Conservation (phyloP, 2,113 vertebrate species). For the Panthera leo region DNA sequence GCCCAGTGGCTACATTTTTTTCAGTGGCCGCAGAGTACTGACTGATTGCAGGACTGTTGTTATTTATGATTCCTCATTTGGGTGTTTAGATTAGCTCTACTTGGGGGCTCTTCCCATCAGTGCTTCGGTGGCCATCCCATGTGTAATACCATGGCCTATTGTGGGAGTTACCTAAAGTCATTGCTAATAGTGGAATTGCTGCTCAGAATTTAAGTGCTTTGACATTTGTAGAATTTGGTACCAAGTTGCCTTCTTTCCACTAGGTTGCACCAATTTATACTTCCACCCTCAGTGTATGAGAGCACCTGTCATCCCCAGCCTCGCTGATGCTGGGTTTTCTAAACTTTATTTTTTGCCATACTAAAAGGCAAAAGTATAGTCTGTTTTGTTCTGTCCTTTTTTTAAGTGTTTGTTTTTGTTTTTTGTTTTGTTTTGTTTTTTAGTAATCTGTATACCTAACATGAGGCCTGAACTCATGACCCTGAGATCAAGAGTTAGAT, state of each 20-base stretch:
- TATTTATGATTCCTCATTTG: background rate
- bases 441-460: background rate
- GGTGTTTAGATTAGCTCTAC: background rate
- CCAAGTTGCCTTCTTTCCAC: background rate
- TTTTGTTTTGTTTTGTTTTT: background rate
- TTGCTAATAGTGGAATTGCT: background rate
- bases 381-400: background rate
- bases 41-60: background rate
- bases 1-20: background rate
- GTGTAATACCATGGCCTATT: rapidly evolving
- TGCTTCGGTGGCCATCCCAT: background rate
- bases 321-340: background rate
- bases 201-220: background rate
- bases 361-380: background rate
- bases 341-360: background rate
- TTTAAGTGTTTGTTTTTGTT: no score
- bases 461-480: background rate
- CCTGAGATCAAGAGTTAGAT: background rate
- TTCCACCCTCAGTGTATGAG: background rate
- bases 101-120: background rate
- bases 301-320: background rate
- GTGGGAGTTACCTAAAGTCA: background rate
- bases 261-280: background rate
- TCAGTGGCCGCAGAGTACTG: background rate
- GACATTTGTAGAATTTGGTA: background rate